Base-by-base conservation (phyloP, 2,888 invertebrate species). In the Andricus curvator region DNA sequence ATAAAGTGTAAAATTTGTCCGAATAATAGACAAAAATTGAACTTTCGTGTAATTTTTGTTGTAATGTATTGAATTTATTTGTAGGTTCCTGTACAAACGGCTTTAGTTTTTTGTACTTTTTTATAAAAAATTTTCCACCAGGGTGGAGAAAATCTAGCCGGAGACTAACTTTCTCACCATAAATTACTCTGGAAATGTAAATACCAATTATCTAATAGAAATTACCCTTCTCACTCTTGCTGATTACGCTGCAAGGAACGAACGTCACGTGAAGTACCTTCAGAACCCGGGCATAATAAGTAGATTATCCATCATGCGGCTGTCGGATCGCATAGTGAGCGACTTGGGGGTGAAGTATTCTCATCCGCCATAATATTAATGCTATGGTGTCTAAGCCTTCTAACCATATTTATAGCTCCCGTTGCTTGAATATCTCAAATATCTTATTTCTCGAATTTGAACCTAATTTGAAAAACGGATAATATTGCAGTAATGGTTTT, bases 231-330 rank as follows among this genome's bases (percentile, higher is more conserved):
- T 70, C 77, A 56, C 78, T 44, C 33, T 62, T 41, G 20, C 65
- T 77, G 65, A 77, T 65, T 77, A 60, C 37, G 17, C 37, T 44
- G 37, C 60, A n/a, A 78, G 60, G 78, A 68, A 67, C 25, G 62
- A 68, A 37, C 60, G n/a, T 56, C 62, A 60, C 82, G 79, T 56
- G 78, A 74, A 81, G 70, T 76, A 76, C 62, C 74, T 66, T 81
- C 84, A 83, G 83, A 84, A 78, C 74, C 83, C 83, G 78, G 77
- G 82, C 82, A 84, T 84, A 89, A 90, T 89, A 89, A 90, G 88
- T 87, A 89, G 90, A 89, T 86, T 88, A 90, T 87, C 87, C 87
- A 88, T 90, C 88, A 89, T 88, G 85, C 84, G 81, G 81, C 82
- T 88, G 88, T 88, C 87, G 85, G 85, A 85, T 87, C 87, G 84